Conservation (phyloP, 2,888 invertebrate species). For the Acleris sparsana region DNA sequence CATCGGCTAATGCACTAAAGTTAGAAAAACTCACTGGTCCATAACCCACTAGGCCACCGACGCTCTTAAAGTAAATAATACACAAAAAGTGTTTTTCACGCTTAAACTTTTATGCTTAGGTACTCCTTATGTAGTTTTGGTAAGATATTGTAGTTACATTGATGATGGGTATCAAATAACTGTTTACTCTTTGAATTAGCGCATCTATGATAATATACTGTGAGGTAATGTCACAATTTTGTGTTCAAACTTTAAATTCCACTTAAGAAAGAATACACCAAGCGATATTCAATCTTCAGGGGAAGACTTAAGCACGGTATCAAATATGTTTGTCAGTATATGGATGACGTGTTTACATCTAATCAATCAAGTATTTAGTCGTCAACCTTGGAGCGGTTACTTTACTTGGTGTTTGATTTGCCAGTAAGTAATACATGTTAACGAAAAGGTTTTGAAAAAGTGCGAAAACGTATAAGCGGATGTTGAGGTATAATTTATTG, state of each 20-base stretch:
- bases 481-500: too few species aligned
- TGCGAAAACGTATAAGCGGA: too few species aligned
- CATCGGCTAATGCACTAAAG: too few species aligned
- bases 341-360: background rate
- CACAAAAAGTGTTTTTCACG: too few species aligned
- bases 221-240: constrained; percentile 27
- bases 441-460: too few species aligned
- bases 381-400: constrained; percentile 3
- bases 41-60: too few species aligned
- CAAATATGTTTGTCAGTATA: background rate
- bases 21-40: too few species aligned
- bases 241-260: constrained; percentile 1
- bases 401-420: too few species aligned
- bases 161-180: background rate
- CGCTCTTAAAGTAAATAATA: too few species aligned
- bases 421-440: too few species aligned
- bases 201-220: constrained; percentile 1
- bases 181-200: constrained; percentile 18
- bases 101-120: too few species aligned
- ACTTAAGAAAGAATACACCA: background rate
- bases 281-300: background rate
- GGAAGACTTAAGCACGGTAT: background rate
- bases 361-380: constrained; percentile 9
- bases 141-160: constrained; percentile 2
- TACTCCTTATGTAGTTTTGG: constrained; percentile 1